These are phyloP conservation scores for Thermophis baileyi DNA, from an alignment of 2,113 vertebrate species.

Conservation along the genomic window DNA sequence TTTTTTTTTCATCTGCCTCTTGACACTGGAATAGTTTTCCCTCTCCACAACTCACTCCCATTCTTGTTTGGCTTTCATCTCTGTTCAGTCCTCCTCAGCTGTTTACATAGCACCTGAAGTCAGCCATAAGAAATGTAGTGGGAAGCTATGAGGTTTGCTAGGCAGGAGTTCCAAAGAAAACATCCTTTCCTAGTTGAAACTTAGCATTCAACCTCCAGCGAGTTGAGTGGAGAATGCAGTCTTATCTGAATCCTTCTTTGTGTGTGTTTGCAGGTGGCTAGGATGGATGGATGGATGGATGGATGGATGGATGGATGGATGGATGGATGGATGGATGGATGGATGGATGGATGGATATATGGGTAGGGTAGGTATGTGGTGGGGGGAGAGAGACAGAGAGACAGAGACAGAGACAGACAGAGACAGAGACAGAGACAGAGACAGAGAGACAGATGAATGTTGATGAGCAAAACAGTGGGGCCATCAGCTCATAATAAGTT, in stretches of 20 bases:
- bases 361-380: no score
- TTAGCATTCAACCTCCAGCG: neutral
- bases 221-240: neutral
- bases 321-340: no score
- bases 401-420: no score
- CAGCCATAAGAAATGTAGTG: constrained; percentile 7
- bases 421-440: no score
- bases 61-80: neutral
- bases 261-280: neutral
- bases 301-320: no score
- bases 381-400: no score
- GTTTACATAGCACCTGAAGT: constrained; percentile 6
- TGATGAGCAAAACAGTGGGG: no score
- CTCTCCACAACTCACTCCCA: neutral
- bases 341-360: no score
- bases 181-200: neutral
- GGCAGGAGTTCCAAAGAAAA: neutral
- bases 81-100: neutral
- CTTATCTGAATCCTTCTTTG: neutral
- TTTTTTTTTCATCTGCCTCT: neutral
- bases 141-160: neutral
- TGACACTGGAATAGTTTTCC: neutral
- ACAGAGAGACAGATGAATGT: no score
- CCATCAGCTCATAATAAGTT: no score
- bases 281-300: neutral